Conservation (phyloP, 2,113 vertebrate species). For the Ophiodon elongatus region DNA sequence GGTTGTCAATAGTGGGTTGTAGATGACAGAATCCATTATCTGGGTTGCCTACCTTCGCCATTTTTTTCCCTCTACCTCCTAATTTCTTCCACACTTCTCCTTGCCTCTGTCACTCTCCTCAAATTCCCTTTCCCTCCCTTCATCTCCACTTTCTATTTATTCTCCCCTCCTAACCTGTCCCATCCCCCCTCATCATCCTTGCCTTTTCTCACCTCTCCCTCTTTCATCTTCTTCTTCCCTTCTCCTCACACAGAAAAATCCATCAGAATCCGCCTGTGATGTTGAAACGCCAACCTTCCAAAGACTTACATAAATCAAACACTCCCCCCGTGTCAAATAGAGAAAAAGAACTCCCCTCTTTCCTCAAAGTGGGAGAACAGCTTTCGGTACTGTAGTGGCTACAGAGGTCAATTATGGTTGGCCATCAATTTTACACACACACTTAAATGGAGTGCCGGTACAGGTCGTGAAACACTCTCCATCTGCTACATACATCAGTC, state of each 20-base stretch:
- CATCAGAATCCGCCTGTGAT: slow-evolving; percentile 25
- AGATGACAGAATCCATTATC: slow-evolving; percentile 36
- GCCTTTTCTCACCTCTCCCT: slow-evolving; percentile 23
- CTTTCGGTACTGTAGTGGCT: slow-evolving; percentile 62
- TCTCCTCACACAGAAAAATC: slow-evolving; percentile 30
- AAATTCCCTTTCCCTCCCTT: background rate
- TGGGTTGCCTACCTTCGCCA: background rate
- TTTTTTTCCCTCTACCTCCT: background rate
- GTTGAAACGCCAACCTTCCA: slow-evolving; percentile 52
- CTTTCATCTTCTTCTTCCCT: slow-evolving; percentile 18
- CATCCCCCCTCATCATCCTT: background rate
- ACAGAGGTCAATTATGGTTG: slow-evolving; percentile 81
- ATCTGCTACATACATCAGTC: slow-evolving; percentile 79
- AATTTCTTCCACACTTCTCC: background rate
- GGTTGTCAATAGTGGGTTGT: slow-evolving; percentile 21
- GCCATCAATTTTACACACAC: slow-evolving; percentile 83
- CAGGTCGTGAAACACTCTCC: slow-evolving; percentile 80
- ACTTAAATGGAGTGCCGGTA: slow-evolving; percentile 83
- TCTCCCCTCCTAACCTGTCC: background rate
- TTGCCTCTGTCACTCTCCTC: too few relatives aligned
- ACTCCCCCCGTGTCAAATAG: slow-evolving; percentile 29
- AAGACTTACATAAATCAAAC: slow-evolving; percentile 69
- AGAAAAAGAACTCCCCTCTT: slow-evolving; percentile 29
- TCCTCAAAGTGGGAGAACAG: slow-evolving; percentile 56
- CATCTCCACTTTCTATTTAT: slow-evolving; percentile 22